Evolutionary conservation across 2,113 vertebrate species (phyloP), one percentile per base, ranked within the genome.

Genomic region (Pachypanchax playfairii): DNA sequence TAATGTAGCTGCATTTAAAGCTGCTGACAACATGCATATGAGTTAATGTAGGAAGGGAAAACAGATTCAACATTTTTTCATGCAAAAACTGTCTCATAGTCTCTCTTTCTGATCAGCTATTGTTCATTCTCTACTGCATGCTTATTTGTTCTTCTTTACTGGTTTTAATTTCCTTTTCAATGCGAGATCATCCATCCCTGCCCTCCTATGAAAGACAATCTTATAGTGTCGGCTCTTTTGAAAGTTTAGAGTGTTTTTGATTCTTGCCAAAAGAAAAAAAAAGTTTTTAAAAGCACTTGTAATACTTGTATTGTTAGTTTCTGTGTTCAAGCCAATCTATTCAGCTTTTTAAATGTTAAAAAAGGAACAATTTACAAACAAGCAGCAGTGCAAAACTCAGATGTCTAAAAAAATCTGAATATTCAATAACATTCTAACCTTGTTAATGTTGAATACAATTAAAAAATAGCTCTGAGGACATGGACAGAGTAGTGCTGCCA

Each of bases 111-210:
- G 60, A 51, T 58, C 55, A 61, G 21, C 44, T 25, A 8, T 50
- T 75, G 35, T 66, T 65, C 20, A 25, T 15, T 62, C 41, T 57
- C 38, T 9, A 13, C 28, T 33, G 0, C 31, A 42, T 18, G 39
- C 39, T n/a, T 13, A 25, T 35, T 71, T 75, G 39, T 69, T 78
- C 49, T 49, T 65, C 38, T 61, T 31, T n/a, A 48, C 31, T 50
- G 58, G 12, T 47, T 78, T 72, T 61, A 60, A 75, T 72, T 72
- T 60, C 36, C 33, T 41, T 70, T 55, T 47, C 11, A 66, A 28
- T 3, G 26, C 15, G 57, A 36, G 46, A 2, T 48, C 55, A 50
- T 22, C 22, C 54, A 25, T 18, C 49, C 55, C 3, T 51, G 44
- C 47, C 48, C 38, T 42, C 28, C 33, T 17, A 7, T 42, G 41